These are phyloP conservation scores for Lerema accius DNA, from an alignment of 1,140 invertebrate species.

Conservation along the genomic window DNA sequence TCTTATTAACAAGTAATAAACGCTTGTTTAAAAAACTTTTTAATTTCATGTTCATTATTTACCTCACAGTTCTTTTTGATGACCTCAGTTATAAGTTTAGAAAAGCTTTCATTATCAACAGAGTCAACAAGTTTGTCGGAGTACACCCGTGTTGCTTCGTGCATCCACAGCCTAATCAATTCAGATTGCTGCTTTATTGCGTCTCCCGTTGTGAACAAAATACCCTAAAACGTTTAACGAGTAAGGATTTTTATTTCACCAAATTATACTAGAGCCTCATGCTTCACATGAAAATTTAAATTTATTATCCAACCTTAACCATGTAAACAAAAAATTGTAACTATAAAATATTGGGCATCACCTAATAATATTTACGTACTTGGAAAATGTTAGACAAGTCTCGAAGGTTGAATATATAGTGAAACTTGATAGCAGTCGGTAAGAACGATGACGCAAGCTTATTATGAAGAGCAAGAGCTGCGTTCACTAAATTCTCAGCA, in stretches of 20 bases:
- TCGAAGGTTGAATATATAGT: conserved; percentile 96
- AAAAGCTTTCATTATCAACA: conserved; percentile 89
- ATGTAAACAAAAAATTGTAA: too few species aligned
- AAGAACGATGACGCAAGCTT: conserved; percentile 90
- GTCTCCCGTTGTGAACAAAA: conserved; percentile 93
- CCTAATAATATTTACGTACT: too few species aligned
- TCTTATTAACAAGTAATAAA: too few species aligned
- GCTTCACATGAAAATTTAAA: too few species aligned
- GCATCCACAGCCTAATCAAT: conserved; percentile 92
- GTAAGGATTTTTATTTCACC: too few species aligned
- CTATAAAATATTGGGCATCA: too few species aligned
- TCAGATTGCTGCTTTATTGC: conserved; percentile 87
- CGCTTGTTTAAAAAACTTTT: too few species aligned
- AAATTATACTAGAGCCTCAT: too few species aligned
- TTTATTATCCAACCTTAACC: too few species aligned
- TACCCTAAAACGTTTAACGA: conserved; percentile 86
- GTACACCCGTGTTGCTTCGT: conserved; percentile 95
- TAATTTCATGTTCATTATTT: conserved; percentile 45
- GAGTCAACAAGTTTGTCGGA: conserved; percentile 93
- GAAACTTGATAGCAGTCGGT: conserved; percentile 97
- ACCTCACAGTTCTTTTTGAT: conserved; percentile 94
- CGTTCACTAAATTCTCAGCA: conserved; percentile 85
- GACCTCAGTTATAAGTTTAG: conserved; percentile 89
- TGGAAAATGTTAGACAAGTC: conserved; percentile 96
- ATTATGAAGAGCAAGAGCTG: conserved; percentile 90